Evolutionary conservation across 2,888 invertebrate genomes (phyloP).

Genomic region (Marasmarcha lunaedactyla): DNA sequence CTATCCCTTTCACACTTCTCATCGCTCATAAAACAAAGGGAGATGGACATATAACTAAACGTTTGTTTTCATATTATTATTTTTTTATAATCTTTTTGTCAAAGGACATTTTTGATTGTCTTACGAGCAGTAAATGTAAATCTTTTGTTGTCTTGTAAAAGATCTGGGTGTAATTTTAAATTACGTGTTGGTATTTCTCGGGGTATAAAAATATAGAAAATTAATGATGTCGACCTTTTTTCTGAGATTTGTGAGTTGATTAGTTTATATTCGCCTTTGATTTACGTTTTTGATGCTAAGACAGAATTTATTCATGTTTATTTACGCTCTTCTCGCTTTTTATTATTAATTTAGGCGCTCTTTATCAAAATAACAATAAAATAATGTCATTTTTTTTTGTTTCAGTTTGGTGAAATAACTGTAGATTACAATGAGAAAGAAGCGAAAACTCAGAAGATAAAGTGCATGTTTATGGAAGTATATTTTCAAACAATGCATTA

Average conservation of each 20-base stretch:
- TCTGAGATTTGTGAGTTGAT: conserved; percentile 23
- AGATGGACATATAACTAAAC: conserved; percentile 14
- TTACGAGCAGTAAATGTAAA: conserved; percentile 28
- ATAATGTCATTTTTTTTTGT: conserved; percentile 21
- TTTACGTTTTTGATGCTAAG: conserved; percentile 14
- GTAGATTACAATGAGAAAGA: conserved; percentile 55
- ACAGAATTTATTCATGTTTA: conserved; percentile 5
- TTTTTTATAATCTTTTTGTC: not conserved
- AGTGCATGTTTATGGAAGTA: not conserved
- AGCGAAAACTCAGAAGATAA: conserved; percentile 44
- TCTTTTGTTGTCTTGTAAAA: conserved; percentile 44
- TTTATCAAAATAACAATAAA: not conserved
- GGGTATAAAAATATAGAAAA: conserved; percentile 45
- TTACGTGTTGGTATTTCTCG: conserved; percentile 45
- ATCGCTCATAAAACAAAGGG: conserved; percentile 18
- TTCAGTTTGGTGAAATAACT: conserved; percentile 33
- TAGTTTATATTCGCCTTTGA: conserved; percentile 25
- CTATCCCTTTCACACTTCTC: conserved; percentile 30
- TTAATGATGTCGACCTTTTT: conserved; percentile 32
- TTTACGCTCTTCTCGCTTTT: not conserved
- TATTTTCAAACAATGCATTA: not conserved
- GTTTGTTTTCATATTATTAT: too few species aligned
- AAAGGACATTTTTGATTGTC: conserved; percentile 15
- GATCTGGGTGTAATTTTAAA: conserved; percentile 36
- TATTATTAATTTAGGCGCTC: not conserved